These are phyloP conservation scores for Sciurus vulgaris DNA, from an alignment of 2,797 vertebrate species.

Conservation along the genomic window DNA sequence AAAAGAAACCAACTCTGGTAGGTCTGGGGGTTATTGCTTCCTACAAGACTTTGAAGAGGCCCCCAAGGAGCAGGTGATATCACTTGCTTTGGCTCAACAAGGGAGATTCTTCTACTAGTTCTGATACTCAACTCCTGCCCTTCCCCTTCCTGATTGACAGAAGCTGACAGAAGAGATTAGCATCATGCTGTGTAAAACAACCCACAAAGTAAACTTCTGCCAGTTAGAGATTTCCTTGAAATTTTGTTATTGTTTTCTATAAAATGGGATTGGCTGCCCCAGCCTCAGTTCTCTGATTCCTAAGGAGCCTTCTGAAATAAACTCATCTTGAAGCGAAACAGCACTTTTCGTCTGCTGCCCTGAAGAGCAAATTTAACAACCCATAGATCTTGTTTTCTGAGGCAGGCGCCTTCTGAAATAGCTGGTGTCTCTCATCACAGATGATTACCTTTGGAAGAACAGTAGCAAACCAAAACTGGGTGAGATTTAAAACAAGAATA, in stretches of 20 bases:
- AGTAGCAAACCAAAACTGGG: conserved; percentile 33
- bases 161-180: background rate
- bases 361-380: background rate
- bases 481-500: background rate
- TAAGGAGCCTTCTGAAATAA: background rate
- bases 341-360: background rate
- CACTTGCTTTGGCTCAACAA: background rate
- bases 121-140: background rate
- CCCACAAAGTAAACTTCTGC: background rate
- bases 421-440: background rate
- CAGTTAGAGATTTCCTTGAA: background rate
- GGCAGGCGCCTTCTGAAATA: background rate
- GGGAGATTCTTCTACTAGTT: background rate
- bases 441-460: conserved; percentile 10
- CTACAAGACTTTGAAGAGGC: background rate
- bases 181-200: background rate
- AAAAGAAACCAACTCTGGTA: background rate
- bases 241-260: background rate
- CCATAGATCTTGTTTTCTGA: background rate
- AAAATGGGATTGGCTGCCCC: background rate
- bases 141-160: background rate
- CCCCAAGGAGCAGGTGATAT: background rate
- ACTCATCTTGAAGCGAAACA: background rate
- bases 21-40: background rate
- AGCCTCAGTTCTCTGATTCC: background rate